Evolutionary conservation across 1,140 invertebrate species (phyloP), one percentile per base, ranked within the genome.

Genomic region (Megathymus violae): DNA sequence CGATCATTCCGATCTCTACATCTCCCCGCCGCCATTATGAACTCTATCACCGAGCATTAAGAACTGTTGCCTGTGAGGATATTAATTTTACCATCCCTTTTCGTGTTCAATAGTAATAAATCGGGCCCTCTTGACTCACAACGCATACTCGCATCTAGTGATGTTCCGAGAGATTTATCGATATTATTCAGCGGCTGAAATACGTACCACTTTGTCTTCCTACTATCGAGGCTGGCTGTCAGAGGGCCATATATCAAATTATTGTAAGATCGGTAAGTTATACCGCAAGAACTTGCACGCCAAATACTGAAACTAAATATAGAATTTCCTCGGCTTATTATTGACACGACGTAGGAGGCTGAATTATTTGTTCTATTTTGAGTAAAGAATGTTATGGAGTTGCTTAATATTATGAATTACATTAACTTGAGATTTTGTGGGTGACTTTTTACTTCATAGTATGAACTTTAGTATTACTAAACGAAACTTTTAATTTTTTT

Each of bases 51-150:
- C 41, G 0, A 46, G 36, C 54, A 36, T 46, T 58, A 58, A 58
- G 54, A 34, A 14, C 16, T 3, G 46, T 46, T 46, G 46, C 34
- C 34, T 34, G 22, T 15, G 7, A 25, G 38, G 17, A 58, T 46
- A 58, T 58, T 58, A 58, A 58, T 58, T 58, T 58, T 9, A 34
- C 54, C 54, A 46, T 11, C 54, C 54, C 54, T 58, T 63, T 54
- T 36, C 61, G 61, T 63, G 61, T 38, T 47, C 43, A 27, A 44
- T 46, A 50, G 48, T 52, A 52, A 61, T 59, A 56, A 64, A 69
- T 69, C 62, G 50, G 10, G 4, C 19, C 43, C 36, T 47, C 38
- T 56, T 44, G 52, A 56, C 52, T 56, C 44, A 56, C 34, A 56
- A 56, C 51, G 51, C 25, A 54, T 54, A 54, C 51, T 34, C 25